Evolutionary conservation across 2,888 invertebrate genomes (phyloP).

Genomic region (Lycocerus yunnanus): DNA sequence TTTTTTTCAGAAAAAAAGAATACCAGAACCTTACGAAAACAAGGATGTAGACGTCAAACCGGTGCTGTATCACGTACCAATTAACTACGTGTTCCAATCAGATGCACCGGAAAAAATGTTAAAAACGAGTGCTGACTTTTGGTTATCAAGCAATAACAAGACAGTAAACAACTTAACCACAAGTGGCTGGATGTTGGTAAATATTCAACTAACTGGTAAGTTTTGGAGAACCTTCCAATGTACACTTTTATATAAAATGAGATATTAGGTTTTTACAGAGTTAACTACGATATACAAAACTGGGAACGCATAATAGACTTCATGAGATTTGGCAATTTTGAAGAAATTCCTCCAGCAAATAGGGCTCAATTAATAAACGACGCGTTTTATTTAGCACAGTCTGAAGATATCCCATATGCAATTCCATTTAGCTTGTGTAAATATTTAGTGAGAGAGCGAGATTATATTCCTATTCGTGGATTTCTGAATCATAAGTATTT

Average conservation of each 20-base stretch:
- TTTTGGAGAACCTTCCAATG: neutral
- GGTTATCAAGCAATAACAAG: conserved; percentile 20
- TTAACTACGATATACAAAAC: conserved; percentile 71
- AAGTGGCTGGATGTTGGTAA: conserved; percentile 50
- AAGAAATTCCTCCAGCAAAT: conserved; percentile 64
- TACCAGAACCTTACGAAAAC: too few species aligned
- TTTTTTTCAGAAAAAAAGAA: too few species aligned
- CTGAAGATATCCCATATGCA: conserved; percentile 61
- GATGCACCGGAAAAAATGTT: neutral
- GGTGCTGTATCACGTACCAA: conserved; percentile 7
- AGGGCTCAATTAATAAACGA: conserved; percentile 80
- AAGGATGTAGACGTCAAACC: too few species aligned
- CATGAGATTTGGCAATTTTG: conserved; percentile 54
- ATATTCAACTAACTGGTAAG: conserved; percentile 19
- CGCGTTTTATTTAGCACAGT: conserved; percentile 65
- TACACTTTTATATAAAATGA: neutral
- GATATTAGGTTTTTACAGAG: conserved; percentile 65
- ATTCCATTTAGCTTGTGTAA: conserved; percentile 61
- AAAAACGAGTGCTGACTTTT: conserved; percentile 17
- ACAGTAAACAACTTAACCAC: conserved; percentile 3
- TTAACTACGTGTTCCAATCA: conserved; percentile 10
- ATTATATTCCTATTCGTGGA: conserved; percentile 60
- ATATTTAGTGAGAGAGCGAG: conserved; percentile 64
- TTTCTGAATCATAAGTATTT: neutral
- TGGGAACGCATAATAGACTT: conserved; percentile 64